These are phyloP conservation scores for Tachina fera DNA, from an alignment of 2,888 invertebrate species.

Conservation along the genomic window DNA sequence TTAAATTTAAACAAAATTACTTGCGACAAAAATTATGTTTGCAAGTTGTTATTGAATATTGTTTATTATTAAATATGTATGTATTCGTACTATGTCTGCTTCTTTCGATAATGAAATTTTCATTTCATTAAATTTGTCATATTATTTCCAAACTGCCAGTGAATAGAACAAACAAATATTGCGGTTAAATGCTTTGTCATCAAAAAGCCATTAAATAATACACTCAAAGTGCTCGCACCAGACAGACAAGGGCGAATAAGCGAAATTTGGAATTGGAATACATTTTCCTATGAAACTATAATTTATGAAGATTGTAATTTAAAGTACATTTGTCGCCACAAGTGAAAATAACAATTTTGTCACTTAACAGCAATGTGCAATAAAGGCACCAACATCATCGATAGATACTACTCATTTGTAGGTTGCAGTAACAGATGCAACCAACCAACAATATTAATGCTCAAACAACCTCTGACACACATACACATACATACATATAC, in stretches of 20 bases:
- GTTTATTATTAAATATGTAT: neutral
- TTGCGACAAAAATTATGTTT: neutral
- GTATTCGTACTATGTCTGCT: neutral
- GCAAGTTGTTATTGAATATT: neutral
- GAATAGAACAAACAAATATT: neutral
- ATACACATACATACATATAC: neutral
- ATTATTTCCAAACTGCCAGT: conserved; percentile 50
- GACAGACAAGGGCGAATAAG: conserved; percentile 18
- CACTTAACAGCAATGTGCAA: conserved; percentile 71
- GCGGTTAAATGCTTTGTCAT: conserved; percentile 65
- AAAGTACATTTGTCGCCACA: conserved; percentile 73
- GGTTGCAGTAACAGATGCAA: conserved; percentile 55
- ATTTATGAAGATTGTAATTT: conserved; percentile 72
- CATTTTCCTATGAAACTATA: conserved; percentile 66
- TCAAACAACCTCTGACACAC: neutral
- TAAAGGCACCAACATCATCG: conserved; percentile 41
- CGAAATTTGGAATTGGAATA: conserved; percentile 33
- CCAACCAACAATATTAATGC: neutral
- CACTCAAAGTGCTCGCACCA: conserved; percentile 24
- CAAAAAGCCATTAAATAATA: conserved; percentile 72
- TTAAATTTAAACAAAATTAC: neutral
- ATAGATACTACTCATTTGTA: conserved; percentile 39
- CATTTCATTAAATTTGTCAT: conserved; percentile 70
- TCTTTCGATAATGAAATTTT: conserved; percentile 42
- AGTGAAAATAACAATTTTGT: conserved; percentile 74